Conservation (phyloP, 2,113 vertebrate genomes). For the Romanogobio albipinnatus region DNA sequence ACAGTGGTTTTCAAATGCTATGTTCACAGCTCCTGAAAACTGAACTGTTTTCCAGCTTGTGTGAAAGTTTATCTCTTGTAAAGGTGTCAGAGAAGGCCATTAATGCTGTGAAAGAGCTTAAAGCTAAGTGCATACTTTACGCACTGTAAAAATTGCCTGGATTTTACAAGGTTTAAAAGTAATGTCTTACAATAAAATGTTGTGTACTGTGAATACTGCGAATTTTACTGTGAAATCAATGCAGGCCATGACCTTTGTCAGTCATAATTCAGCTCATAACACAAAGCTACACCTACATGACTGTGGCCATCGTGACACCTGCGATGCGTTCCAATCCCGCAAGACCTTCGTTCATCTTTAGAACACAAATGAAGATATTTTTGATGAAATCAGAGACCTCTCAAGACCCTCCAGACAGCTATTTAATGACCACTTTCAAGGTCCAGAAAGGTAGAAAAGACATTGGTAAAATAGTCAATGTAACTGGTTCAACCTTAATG, state of each 20-base stretch:
- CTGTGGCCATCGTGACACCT: background rate
- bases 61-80: conserved; percentile 25
- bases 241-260: background rate
- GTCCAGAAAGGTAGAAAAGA: too few species aligned
- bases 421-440: too few species aligned
- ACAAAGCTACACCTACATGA: background rate
- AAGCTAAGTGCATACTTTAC: conserved; percentile 24
- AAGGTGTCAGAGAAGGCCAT: conserved; percentile 26
- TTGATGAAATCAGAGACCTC: too few species aligned
- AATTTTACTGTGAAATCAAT: background rate
- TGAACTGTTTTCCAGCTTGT: conserved; percentile 26
- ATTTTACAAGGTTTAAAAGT: conserved; percentile 26
- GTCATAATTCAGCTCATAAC: background rate
- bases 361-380: too few species aligned
- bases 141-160: background rate
- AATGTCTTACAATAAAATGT: conserved; percentile 16
- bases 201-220: background rate
- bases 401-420: too few species aligned
- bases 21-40: conserved; percentile 32
- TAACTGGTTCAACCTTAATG: too few species aligned
- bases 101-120: conserved; percentile 19
- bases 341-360: too few species aligned
- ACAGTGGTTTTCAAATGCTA: conserved; percentile 37
- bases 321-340: background rate
- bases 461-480: too few species aligned